Percentiles rank a stretch among this genome's conserved stretches.
Conservation (phyloP, 23 tunicate genomes). For the Styela clava region DNA sequence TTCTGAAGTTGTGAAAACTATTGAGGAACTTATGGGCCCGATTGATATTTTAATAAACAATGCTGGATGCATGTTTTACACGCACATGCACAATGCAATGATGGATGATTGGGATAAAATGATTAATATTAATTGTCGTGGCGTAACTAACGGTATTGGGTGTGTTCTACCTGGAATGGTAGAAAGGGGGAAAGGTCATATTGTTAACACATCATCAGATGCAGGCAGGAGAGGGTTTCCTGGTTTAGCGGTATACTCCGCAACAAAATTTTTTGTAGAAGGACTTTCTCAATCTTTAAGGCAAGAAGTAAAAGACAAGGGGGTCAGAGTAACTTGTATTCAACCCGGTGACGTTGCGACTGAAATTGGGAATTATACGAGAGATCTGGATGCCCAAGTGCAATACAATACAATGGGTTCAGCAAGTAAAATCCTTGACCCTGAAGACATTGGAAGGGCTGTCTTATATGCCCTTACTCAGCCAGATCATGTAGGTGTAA, state of each 20-base stretch:
- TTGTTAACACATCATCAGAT: slow-evolving; percentile 84
- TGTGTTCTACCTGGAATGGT: slow-evolving; percentile 81
- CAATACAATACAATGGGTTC: slow-evolving; percentile 42
- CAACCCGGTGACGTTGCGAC: slow-evolving; percentile 95
- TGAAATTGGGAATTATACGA: slow-evolving; percentile 20
- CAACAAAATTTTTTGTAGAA: slow-evolving; percentile 93
- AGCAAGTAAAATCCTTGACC: slow-evolving; percentile 55
- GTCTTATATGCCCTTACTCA: slow-evolving; percentile 65
- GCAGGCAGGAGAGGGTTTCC: slow-evolving; percentile 84
- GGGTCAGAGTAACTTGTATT: slow-evolving; percentile 86
- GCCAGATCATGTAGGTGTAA: slow-evolving; percentile 77
- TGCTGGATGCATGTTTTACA: slow-evolving; percentile 84
- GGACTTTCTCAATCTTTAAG: slow-evolving; percentile 85
- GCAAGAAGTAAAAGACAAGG: slow-evolving; percentile 58
- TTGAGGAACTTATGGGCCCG: slow-evolving; percentile 45
- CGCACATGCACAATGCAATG: slow-evolving; percentile 63
- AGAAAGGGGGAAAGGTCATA: slow-evolving; percentile 51
- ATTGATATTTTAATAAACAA: slow-evolving; percentile 81
- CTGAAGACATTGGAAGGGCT: slow-evolving; percentile 74
- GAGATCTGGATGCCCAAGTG: slow-evolving; percentile 61
- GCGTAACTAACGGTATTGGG: slow-evolving; percentile 74
- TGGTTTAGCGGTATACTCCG: slow-evolving; percentile 90
- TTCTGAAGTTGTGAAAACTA: slow-evolving; percentile 23
- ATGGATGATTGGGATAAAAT: slow-evolving; percentile 82
- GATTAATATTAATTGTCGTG: slow-evolving; percentile 88